These are phyloP conservation scores for Sardinella longiceps DNA, from an alignment of 2,797 vertebrate genomes.

Conservation along the genomic window DNA sequence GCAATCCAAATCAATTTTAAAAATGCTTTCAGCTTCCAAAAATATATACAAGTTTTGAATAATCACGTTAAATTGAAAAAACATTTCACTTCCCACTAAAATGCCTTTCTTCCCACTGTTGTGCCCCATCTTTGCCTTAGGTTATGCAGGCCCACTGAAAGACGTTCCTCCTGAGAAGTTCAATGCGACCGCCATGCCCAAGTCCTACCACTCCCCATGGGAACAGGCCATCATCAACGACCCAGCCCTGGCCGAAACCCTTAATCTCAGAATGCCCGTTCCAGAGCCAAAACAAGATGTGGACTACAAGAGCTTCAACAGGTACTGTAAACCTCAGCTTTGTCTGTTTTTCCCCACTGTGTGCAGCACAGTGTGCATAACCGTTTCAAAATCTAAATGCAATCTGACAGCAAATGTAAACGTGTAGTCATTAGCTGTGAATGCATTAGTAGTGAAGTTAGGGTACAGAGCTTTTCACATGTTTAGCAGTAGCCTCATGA, in stretches of 20 bases:
- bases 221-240: constrained; percentile 90
- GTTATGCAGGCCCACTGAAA: constrained; percentile 81
- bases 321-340: no score
- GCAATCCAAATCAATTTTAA: background rate
- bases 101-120: background rate
- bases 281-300: constrained; percentile 79
- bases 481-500: background rate
- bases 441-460: background rate
- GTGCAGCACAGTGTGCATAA: background rate
- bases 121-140: constrained; percentile 49
- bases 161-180: constrained; percentile 84
- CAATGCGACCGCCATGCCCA: constrained; percentile 82
- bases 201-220: constrained; percentile 95
- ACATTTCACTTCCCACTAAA: background rate
- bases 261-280: constrained; percentile 81
- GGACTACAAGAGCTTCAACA: constrained; percentile 93
- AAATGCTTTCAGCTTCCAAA: no score
- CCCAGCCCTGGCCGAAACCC: constrained; percentile 86
- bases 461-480: background rate
- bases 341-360: background rate
- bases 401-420: background rate
- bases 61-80: background rate
- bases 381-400: background rate
- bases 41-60: no score
- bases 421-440: background rate